phyloP scores from a whole-genome alignment of 2,888 invertebrate species.

The Thereva unica region DNA sequence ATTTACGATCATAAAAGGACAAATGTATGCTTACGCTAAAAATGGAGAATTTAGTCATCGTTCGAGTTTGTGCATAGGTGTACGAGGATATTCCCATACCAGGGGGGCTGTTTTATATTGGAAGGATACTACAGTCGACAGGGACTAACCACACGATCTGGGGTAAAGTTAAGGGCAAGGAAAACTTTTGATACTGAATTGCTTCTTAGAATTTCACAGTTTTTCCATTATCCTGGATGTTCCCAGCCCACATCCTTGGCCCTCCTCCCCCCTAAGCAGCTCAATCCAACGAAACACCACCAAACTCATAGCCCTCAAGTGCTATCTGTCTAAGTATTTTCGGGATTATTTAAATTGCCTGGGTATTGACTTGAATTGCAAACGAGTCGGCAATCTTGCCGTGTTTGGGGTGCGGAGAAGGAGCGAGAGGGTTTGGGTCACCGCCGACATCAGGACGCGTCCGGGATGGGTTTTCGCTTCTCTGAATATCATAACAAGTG shows the following conservation, averaged over 20 bases:
- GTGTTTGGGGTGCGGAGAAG: neutral
- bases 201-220: slow-evolving; percentile 31
- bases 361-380: slow-evolving; percentile 46
- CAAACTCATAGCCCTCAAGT: slow-evolving; percentile 1
- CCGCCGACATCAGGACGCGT: slow-evolving; percentile 27
- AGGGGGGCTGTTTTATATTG: no score
- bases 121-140: slow-evolving; percentile 6
- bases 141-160: slow-evolving; percentile 26
- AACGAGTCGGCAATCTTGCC: slow-evolving; percentile 43
- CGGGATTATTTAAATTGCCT: slow-evolving; percentile 47
- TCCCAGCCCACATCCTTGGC: slow-evolving; percentile 12
- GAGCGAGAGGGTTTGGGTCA: slow-evolving; percentile 17
- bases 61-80: neutral
- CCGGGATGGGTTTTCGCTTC: slow-evolving; percentile 16
- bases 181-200: slow-evolving; percentile 30
- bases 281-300: no score
- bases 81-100: no score
- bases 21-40: slow-evolving; percentile 27
- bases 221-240: slow-evolving; percentile 30
- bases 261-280: slow-evolving; percentile 6
- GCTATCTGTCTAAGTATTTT: slow-evolving; percentile 37
- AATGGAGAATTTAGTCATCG: slow-evolving; percentile 6
- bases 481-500: slow-evolving; percentile 35
- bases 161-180: neutral
- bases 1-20: slow-evolving; percentile 46